Conservation (phyloP, 2,888 invertebrate species). For the Gibbula magus region DNA sequence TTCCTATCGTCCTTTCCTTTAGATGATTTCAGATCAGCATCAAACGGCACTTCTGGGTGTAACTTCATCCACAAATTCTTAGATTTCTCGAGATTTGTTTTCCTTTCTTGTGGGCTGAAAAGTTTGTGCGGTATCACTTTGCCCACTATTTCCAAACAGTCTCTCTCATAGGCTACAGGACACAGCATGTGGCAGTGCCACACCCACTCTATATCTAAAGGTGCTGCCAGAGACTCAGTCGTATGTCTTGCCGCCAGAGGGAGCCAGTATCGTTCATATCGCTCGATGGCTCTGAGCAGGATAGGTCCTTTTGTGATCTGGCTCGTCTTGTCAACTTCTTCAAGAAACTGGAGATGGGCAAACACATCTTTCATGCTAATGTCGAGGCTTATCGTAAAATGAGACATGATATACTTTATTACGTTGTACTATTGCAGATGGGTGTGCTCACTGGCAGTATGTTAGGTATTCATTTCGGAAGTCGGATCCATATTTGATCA, state of each 20-base stretch:
- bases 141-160: conserved; percentile 63
- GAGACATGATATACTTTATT: too few relatives aligned
- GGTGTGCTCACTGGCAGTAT: too few relatives aligned
- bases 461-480: too few relatives aligned
- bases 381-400: too few relatives aligned
- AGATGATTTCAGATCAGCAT: too few relatives aligned
- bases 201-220: conserved; percentile 77
- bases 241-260: conserved; percentile 73
- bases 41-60: conserved; percentile 49
- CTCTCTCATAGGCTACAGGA: conserved; percentile 68
- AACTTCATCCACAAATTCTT: conserved; percentile 63
- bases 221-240: conserved; percentile 73
- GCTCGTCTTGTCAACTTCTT: conserved; percentile 54
- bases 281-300: conserved; percentile 73
- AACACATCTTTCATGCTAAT: too few relatives aligned
- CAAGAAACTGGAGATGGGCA: conserved; percentile 62
- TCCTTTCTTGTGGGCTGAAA: conserved; percentile 63
- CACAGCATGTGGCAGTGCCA: conserved; percentile 77
- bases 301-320: conserved; percentile 66
- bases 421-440: too few relatives aligned
- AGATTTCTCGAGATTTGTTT: conserved; percentile 59
- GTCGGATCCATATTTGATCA: too few relatives aligned
- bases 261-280: conserved; percentile 77
- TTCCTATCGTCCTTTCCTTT: background rate
- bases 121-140: conserved; percentile 75